Percentiles rank a stretch among this genome's conserved stretches.
Evolutionary conservation across 2,113 vertebrate genomes (phyloP).

Genomic region (Cavia aperea): DNA sequence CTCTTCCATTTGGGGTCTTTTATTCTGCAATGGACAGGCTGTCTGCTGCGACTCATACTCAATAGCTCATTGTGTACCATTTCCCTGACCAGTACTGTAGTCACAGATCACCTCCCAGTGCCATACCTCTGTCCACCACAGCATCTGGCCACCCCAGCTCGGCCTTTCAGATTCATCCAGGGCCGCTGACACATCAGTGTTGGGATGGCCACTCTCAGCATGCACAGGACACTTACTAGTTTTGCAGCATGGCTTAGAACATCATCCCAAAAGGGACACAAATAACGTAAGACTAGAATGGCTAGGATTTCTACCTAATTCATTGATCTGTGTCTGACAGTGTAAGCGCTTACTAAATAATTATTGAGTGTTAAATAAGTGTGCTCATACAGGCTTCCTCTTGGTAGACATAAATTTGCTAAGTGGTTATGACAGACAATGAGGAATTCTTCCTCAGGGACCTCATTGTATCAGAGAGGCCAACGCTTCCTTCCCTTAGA

Average conservation of each 20-base stretch:
- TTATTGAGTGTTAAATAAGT: slow-evolving; percentile 4
- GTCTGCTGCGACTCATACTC: background rate
- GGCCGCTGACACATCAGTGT: background rate
- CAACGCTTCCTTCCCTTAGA: background rate
- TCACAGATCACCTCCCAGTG: background rate
- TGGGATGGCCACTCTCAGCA: background rate
- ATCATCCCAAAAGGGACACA: background rate
- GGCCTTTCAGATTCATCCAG: background rate
- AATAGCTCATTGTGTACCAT: background rate
- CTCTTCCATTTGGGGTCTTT: background rate
- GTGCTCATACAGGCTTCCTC: background rate
- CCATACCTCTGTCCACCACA: background rate
- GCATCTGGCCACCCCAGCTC: background rate
- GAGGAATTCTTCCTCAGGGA: background rate
- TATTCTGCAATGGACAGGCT: background rate
- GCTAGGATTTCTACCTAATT: background rate
- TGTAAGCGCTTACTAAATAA: background rate
- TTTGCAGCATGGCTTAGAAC: background rate
- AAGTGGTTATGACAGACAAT: background rate
- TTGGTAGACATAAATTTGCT: background rate
- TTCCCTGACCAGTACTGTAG: background rate
- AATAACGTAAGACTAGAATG: background rate
- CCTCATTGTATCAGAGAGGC: background rate
- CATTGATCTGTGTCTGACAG: background rate
- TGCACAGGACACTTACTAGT: background rate